These are phyloP conservation scores for Scarus forsteni DNA, from an alignment of 2,797 vertebrate species.

Conservation along the genomic window DNA sequence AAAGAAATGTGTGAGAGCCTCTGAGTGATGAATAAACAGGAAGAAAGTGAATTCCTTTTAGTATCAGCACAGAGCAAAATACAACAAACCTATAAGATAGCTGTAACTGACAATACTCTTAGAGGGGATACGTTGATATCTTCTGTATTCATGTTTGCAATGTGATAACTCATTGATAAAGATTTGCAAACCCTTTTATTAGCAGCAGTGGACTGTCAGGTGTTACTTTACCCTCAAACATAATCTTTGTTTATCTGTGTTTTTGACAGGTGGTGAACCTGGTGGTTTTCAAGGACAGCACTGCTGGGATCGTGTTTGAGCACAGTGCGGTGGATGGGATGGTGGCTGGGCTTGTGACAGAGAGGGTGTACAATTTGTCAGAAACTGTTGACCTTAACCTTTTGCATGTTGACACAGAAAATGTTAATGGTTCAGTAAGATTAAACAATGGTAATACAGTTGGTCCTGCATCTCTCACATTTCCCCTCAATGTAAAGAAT, in stretches of 20 bases:
- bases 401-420: slow-evolving; percentile 36
- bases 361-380: slow-evolving; percentile 79
- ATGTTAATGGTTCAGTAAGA: slow-evolving; percentile 37
- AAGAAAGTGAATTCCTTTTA: too few relatives aligned
- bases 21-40: too few relatives aligned
- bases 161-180: too few relatives aligned
- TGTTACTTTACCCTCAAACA: too few relatives aligned
- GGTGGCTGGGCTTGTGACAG: slow-evolving; percentile 83
- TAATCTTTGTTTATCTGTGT: not conserved
- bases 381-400: slow-evolving; percentile 74
- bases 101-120: too few relatives aligned
- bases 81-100: too few relatives aligned
- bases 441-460: slow-evolving; percentile 35
- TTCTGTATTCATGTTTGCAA: too few relatives aligned
- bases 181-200: too few relatives aligned
- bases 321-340: slow-evolving; percentile 86
- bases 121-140: too few relatives aligned
- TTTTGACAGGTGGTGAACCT: slow-evolving; percentile 81
- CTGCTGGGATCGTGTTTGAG: slow-evolving; percentile 85
- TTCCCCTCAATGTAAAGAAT: slow-evolving; percentile 64
- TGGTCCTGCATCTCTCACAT: slow-evolving; percentile 59
- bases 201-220: too few relatives aligned
- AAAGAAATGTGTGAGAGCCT: too few relatives aligned
- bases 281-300: slow-evolving; percentile 83
- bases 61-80: too few relatives aligned